Evolutionary conservation across 2,113 vertebrate species (phyloP), one percentile per base, ranked within the genome.

Genomic region (Neogale vison): DNA sequence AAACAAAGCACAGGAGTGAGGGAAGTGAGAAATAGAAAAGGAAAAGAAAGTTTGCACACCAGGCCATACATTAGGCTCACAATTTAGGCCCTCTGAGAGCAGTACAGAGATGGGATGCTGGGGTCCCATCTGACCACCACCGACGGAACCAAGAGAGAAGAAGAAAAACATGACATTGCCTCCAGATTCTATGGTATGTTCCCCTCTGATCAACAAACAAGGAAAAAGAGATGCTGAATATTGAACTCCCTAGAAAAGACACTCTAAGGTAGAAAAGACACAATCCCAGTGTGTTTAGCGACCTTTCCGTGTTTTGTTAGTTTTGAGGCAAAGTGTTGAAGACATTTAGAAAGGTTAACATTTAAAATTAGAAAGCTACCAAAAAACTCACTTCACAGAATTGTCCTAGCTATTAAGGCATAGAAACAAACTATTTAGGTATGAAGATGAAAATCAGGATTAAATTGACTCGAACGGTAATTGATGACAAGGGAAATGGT

Each of bases 361-460:
- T 81, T 89, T 82, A 67, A 86, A 90, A 88, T 67, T 34, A 39
- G 26, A 57, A 80, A 42, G 7, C 26, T 81, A 42, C 12, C 61
- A 88, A 79, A 34, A 93, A 83, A 23, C 21, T 42, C 13, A 95
- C 18, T 86, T 31, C 18, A 39, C 50, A 15, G 39, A 61, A 29
- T 11, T 59, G n/a, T 85, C 50, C 20, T 29, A 59, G 45, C 21
- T 86, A 50, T 36, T 88, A 91, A 88, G 88, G 12, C 50, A 85
- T 39, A 63, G 47, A 95, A 52, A 81, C 26, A 96, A 50, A 84
- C 26, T 17, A 65, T 55, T 74, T 74, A 59, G 57, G 67, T 82
- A 67, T 90, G 71, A 79, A 93, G 61, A 79, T 52, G 3, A 92
- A 95, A 84, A 52, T 74, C 13, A 93, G 34, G 96, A 74, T 87